Evolutionary conservation across 2,797 vertebrate genomes (phyloP).

Genomic region (Sphenodon punctatus): DNA sequence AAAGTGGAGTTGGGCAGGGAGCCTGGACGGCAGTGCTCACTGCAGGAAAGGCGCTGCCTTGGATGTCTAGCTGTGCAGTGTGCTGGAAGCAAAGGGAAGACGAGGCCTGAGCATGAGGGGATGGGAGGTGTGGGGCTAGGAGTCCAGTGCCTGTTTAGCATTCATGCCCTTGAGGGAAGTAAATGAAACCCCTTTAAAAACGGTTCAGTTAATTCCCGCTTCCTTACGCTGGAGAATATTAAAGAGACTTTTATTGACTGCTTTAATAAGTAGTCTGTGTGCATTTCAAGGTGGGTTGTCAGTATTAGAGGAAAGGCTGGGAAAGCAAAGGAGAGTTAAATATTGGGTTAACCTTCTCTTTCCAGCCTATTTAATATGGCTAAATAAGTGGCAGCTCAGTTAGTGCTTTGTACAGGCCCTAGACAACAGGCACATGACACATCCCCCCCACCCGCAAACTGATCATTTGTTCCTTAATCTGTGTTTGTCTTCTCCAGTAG

Average conservation of each 20-base stretch:
- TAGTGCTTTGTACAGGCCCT: not conserved
- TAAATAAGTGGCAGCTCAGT: constrained; percentile 18
- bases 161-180: constrained; percentile 7
- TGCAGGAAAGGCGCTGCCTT: too few relatives aligned
- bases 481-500: too few relatives aligned
- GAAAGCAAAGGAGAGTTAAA: constrained; percentile 26
- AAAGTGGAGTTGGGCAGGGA: constrained; percentile 44
- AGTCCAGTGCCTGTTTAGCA: not conserved
- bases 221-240: not conserved
- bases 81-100: not conserved
- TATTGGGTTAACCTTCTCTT: constrained; percentile 27
- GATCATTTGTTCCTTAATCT: too few relatives aligned
- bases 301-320: not conserved
- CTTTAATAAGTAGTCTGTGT: constrained; percentile 24
- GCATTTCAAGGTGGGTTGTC: constrained; percentile 21
- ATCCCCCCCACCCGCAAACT: too few relatives aligned
- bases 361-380: constrained; percentile 29
- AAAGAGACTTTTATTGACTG: not conserved
- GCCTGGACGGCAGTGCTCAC: constrained; percentile 5
- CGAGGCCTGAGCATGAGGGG: not conserved
- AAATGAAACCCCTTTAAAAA: constrained; percentile 12
- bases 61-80: not conserved
- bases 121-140: not conserved
- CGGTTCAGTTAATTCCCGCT: constrained; percentile 11
- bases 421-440: too few relatives aligned